These are phyloP conservation scores for Volucella inanis DNA, from an alignment of 2,888 invertebrate genomes.

Conservation along the genomic window DNA sequence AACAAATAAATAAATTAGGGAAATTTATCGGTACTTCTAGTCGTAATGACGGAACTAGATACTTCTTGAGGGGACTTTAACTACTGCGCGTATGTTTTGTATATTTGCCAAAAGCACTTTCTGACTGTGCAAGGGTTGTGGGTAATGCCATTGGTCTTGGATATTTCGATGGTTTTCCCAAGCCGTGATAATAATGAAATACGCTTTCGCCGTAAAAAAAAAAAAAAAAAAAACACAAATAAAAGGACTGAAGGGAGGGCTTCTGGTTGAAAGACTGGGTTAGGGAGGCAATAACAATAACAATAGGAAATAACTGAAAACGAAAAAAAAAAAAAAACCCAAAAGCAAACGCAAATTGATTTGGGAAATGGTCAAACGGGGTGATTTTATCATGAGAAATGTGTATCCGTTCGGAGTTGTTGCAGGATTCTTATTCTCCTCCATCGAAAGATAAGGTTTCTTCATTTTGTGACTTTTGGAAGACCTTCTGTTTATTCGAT, in stretches of 20 bases:
- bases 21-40: constrained; percentile 58
- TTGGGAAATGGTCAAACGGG: constrained; percentile 45
- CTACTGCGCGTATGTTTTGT: neutral
- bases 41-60: constrained; percentile 33
- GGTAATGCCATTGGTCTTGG: too few relatives aligned
- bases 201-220: neutral
- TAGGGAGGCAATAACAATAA: constrained; percentile 45
- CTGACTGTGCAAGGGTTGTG: too few relatives aligned
- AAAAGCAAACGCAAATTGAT: constrained; percentile 60
- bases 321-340: neutral
- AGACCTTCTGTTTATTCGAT: too few relatives aligned
- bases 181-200: constrained; percentile 50
- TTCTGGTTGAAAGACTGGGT: neutral
- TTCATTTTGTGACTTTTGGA: too few relatives aligned
- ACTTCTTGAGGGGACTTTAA: constrained; percentile 9
- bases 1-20: constrained; percentile 54
- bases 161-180: too few relatives aligned
- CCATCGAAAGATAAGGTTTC: too few relatives aligned
- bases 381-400: constrained; percentile 27
- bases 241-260: neutral
- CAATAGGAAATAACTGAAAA: constrained; percentile 36
- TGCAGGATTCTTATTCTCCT: too few relatives aligned
- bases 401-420: neutral
- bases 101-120: constrained; percentile 1
- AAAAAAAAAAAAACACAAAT: neutral